Conservation (phyloP, 23 tunicate genomes). For the Diplosoma virens region DNA sequence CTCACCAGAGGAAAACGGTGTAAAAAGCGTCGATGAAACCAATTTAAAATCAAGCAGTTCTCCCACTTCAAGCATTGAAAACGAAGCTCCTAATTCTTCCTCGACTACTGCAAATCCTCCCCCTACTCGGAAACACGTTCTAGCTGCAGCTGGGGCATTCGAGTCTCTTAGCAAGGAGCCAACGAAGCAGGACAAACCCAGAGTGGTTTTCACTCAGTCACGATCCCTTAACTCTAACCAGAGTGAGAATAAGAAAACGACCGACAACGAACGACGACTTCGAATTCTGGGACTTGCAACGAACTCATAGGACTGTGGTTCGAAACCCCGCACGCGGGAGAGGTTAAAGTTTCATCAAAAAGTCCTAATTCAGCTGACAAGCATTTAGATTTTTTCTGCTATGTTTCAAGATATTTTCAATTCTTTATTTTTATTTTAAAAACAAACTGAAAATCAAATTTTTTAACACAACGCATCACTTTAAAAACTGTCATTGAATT, state of each 20-base stretch:
- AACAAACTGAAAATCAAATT: too few species aligned
- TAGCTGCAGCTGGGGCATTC: conserved; percentile 46
- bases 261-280: conserved; percentile 60
- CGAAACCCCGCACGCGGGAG: too few species aligned
- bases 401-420: too few species aligned
- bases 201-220: conserved; percentile 31
- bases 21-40: not conserved
- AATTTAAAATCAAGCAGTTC: not conserved
- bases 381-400: too few species aligned
- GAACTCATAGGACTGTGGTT: too few species aligned
- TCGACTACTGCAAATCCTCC: not conserved
- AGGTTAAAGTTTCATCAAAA: too few species aligned
- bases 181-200: conserved; percentile 16
- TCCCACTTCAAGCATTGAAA: conserved; percentile 23
- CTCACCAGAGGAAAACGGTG: not conserved
- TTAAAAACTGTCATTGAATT: too few species aligned
- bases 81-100: not conserved
- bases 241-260: not conserved
- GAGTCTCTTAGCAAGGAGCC: conserved; percentile 20
- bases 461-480: too few species aligned
- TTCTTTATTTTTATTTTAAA: too few species aligned
- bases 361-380: too few species aligned
- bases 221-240: conserved; percentile 8
- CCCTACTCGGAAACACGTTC: conserved; percentile 30
- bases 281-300: conserved; percentile 63